Evolutionary conservation across 2,797 vertebrate species (phyloP).

Genomic region (Myotis daubentonii): DNA sequence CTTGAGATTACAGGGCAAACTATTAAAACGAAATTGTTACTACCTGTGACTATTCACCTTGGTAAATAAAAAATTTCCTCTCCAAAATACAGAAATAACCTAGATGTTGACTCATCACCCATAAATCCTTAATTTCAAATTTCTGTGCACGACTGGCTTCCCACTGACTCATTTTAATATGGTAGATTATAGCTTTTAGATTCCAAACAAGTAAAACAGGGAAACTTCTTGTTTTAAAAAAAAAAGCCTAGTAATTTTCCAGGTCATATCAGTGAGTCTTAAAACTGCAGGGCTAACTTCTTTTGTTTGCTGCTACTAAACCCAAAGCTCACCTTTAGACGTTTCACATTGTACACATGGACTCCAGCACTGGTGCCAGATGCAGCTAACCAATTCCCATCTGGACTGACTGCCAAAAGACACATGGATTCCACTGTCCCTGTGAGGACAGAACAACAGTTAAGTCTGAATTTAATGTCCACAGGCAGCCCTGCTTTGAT

Average conservation of each 20-base stretch:
- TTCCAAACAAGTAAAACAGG: constrained; percentile 36
- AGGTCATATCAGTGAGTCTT: background rate
- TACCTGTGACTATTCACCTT: background rate
- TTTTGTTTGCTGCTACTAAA: background rate
- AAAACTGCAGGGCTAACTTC: background rate
- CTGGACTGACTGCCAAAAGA: constrained; percentile 89
- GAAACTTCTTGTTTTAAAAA: background rate
- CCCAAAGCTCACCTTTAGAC: constrained; percentile 87
- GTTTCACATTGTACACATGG: constrained; percentile 89
- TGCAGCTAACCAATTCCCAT: constrained; percentile 92
- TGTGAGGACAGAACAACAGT: constrained; percentile 70
- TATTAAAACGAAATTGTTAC: background rate
- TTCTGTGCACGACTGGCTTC: background rate
- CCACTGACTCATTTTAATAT: constrained; percentile 23
- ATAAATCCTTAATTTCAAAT: constrained; percentile 25
- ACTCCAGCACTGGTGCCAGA: constrained; percentile 89
- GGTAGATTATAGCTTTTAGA: background rate
- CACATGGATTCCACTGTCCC: constrained; percentile 89
- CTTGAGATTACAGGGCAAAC: background rate
- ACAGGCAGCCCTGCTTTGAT: background rate
- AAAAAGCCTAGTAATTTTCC: constrained; percentile 14
- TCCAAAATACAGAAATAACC: background rate
- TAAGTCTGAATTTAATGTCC: background rate
- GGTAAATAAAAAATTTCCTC: background rate
- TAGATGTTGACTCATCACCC: background rate